phyloP scores from a whole-genome alignment of 2,797 vertebrate species.

The Numenius phaeopus region DNA sequence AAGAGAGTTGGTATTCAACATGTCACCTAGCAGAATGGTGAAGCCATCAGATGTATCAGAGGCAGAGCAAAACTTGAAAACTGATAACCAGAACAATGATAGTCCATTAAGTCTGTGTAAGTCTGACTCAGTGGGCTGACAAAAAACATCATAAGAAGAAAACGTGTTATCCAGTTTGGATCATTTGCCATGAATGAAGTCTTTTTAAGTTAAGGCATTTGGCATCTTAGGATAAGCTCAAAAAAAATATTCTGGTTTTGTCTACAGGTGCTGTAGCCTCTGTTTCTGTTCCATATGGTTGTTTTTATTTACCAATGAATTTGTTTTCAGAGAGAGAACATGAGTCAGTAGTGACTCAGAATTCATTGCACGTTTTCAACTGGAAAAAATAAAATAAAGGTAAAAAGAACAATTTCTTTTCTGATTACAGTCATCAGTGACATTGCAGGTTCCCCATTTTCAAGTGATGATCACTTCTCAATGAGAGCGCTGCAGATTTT shows the following conservation, averaged over 20 bases:
- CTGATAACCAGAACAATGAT: not conserved
- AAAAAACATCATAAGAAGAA: not conserved
- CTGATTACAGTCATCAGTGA: not conserved
- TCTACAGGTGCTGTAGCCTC: not conserved
- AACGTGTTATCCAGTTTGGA: not conserved
- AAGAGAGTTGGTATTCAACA: not conserved
- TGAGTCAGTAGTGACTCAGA: not conserved
- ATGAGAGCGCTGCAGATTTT: not conserved
- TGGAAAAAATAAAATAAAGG: not conserved
- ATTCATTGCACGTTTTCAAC: not conserved
- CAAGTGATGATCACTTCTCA: not conserved
- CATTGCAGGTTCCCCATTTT: not conserved
- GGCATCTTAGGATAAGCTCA: not conserved
- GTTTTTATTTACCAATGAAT: not conserved
- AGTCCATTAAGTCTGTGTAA: not conserved
- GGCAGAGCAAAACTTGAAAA: not conserved
- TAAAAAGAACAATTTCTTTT: not conserved
- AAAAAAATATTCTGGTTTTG: not conserved
- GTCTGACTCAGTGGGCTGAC: not conserved
- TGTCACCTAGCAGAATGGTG: not conserved
- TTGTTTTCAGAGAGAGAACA: not conserved
- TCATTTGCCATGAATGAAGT: not conserved
- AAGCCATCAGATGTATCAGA: not conserved
- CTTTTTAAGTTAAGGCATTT: not conserved
- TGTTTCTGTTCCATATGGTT: not conserved